phyloP scores from a whole-genome alignment of 2,888 invertebrate species.

The Stenodema calcarata region DNA sequence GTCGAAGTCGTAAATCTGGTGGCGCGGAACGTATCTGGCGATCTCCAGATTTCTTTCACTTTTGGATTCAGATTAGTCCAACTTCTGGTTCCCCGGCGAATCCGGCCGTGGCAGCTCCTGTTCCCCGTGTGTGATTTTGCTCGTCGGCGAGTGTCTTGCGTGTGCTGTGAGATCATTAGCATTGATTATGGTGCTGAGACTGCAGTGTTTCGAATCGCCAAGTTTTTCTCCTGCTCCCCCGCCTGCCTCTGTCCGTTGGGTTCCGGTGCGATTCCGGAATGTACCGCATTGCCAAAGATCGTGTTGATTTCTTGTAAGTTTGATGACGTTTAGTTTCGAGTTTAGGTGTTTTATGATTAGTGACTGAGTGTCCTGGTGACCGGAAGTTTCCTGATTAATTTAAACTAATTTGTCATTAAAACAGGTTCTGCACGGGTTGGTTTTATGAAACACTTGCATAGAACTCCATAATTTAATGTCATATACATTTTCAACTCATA shows the following conservation, averaged over 20 bases:
- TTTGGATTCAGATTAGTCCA: background rate
- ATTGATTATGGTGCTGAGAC: background rate
- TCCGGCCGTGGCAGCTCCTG: background rate
- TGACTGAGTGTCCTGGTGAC: background rate
- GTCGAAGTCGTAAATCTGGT: background rate
- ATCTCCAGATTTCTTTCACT: background rate
- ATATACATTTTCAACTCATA: too few relatives aligned
- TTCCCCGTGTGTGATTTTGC: background rate
- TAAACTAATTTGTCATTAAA: too few relatives aligned
- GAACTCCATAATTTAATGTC: too few relatives aligned
- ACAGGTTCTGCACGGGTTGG: too few relatives aligned
- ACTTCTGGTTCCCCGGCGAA: background rate
- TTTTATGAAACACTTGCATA: too few relatives aligned
- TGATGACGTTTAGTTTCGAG: background rate
- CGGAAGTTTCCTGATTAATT: background rate
- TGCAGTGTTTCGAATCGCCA: background rate
- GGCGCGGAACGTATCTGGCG: background rate
- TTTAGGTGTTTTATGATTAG: background rate
- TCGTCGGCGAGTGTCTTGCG: background rate
- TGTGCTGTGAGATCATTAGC: background rate
- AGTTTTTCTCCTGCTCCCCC: background rate
- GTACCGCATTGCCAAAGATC: background rate
- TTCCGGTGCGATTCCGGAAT: background rate
- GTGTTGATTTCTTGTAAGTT: background rate
- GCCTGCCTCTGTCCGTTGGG: background rate